A percentile compares a stretch with the other conserved stretches of the same genome.
These are phyloP conservation scores for Mormyrops attenuatus DNA, from an alignment of 2,797 vertebrate genomes.

Conservation along the genomic window DNA sequence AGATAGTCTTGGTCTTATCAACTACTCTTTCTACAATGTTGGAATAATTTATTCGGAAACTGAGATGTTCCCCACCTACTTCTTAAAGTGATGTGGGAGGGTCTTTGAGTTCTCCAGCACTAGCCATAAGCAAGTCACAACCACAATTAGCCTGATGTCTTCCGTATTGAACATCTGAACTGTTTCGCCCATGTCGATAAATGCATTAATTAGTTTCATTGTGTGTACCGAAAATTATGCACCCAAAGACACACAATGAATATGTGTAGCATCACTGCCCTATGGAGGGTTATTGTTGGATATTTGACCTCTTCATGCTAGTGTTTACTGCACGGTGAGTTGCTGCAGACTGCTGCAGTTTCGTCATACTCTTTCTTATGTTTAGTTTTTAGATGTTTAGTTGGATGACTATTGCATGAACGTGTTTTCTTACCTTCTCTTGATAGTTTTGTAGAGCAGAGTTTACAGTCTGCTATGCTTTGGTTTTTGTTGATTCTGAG, in stretches of 20 bases:
- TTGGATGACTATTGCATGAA: not conserved
- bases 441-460: not conserved
- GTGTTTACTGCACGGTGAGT: not conserved
- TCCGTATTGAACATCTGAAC: not conserved
- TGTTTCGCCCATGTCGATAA: not conserved
- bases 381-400: not conserved
- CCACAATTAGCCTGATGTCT: not conserved
- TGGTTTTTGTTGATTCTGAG: not conserved
- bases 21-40: not conserved
- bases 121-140: not conserved
- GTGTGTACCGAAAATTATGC: not conserved
- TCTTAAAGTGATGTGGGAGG: not conserved
- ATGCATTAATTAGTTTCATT: not conserved
- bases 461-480: not conserved
- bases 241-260: not conserved
- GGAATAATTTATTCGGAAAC: not conserved
- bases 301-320: not conserved
- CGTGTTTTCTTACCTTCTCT: not conserved
- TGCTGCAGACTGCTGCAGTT: not conserved
- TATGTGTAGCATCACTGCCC: not conserved
- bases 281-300: not conserved
- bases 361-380: not conserved
- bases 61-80: not conserved
- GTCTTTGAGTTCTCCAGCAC: not conserved
- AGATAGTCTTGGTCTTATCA: not conserved